phyloP scores from a whole-genome alignment of 2,888 invertebrate species.

The Ophioninae sp. region DNA sequence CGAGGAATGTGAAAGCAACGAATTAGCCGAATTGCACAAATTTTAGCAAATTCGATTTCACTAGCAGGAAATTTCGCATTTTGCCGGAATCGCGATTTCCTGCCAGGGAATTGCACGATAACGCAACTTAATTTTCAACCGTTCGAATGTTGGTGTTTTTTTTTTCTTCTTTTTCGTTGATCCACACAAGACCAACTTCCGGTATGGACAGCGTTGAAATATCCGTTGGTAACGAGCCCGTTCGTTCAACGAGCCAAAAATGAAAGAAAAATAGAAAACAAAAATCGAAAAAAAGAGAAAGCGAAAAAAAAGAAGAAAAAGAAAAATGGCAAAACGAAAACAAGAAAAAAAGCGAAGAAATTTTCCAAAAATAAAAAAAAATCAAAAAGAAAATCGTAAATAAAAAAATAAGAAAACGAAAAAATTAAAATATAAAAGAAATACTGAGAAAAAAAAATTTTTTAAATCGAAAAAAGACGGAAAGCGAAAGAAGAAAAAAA shows the following conservation, averaged over 20 bases:
- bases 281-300: neutral
- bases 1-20: neutral
- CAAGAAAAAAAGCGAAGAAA: too few species aligned
- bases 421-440: too few species aligned
- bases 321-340: too few species aligned
- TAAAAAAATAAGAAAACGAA: too few species aligned
- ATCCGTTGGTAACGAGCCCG: neutral
- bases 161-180: neutral
- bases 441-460: too few species aligned
- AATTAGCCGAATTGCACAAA: neutral
- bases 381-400: too few species aligned
- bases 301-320: too few species aligned
- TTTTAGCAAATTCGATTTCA: neutral
- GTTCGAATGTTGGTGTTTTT: neutral
- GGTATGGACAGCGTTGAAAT: neutral
- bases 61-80: neutral
- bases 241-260: neutral
- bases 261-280: neutral
- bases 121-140: constrained; percentile 44
- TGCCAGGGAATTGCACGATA: neutral
- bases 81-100: constrained; percentile 16
- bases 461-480: too few species aligned
- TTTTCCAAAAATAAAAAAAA: too few species aligned
- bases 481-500: too few species aligned
- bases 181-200: constrained; percentile 4